Evolutionary conservation across 2,888 invertebrate species (phyloP), one percentile per base, ranked within the genome.

Genomic region (Plagodis dolabraria): DNA sequence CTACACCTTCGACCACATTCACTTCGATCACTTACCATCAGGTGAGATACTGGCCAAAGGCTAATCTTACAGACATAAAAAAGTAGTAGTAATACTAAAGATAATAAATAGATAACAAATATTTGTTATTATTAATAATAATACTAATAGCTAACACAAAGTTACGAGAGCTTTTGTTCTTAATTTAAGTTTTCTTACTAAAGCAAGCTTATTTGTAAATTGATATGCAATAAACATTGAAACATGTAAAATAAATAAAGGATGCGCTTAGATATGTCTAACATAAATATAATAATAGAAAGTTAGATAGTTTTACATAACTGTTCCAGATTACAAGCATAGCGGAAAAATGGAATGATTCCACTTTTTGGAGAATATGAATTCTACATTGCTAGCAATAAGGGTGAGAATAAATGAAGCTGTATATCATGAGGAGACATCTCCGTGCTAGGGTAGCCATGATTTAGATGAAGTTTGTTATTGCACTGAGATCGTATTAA

Each of bases 371-470:
- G 10, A 6, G 40, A 0, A 7, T 35, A 6, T 6, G 35, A 42
- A 49, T 60, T 54, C 57, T 60, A 54, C n/a, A 22, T 36, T n/a
- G 10, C 42, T 43, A 5, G 51, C 22, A 53, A 57, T 59, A 64
- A 49, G 46, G 43, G 45, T 40, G 55, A 53, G 35, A 56, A 22
- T 42, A 22, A 50, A 55, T 44, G 34, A 10, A 7, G 44, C 42
- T 34, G 8, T 57, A 11, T 54, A 57, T 60, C 51, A 60, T 38
- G 57, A 50, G 42, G 47, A 54, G 62, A 57, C 54, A 54, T 62
- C 62, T 53, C 50, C 45, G 47, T 34, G 47, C 50, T 55, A 52
- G 54, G 52, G 54, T 43, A 10, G 33, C 60, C 56, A 60, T 44
- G 33, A 45, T 51, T 42, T 1, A 10, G n/a, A 1, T 6, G n/a